Base-by-base conservation (phyloP, 2,888 invertebrate species). In the Coleophora deauratella region DNA sequence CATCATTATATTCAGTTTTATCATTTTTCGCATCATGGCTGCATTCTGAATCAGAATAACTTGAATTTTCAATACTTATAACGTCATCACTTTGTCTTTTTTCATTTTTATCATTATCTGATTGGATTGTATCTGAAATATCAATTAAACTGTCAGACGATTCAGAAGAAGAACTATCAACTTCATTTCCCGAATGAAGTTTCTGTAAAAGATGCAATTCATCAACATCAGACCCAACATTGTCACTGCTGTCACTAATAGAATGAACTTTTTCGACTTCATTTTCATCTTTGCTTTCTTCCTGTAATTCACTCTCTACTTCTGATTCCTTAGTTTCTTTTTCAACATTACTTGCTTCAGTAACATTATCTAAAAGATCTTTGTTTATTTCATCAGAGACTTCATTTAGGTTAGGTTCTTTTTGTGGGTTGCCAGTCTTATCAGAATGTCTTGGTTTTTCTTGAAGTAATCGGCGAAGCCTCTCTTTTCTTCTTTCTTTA, bases 31-130 rank as follows among this genome's bases (percentile, higher is more conserved):
- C 32, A 35, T 53, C 51, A 35, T 41, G 3, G 6, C 21, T 21
- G 6, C 10, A 10, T 31, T 81, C 80, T 6, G 67, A 64, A 56
- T 80, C 82, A 11, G 82, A 81, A 46, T 69, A 77, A 59, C 76
- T 82, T 2, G 84, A 84, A 54, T 84, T 74, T 66, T 81, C 84
- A 49, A 82, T 80, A 47, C 84, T 84, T 14, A 84, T 79, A 11
- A 82, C 67, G 46, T 74, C 74, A 51, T 57, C 56, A 0, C 39
- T 21, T 13, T 35, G 33, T 27, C 50, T 54, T 36, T 53, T 62
- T 44, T 52, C 59, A 41, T 49, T 56, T 41, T 49, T 56, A 12
- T 69, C 69, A 45, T 61, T 63, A 38, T 63, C 64, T 11, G 74
- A 72, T 28, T 63, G 68, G 12, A 68, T 46, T 4, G 73, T 66